These are phyloP conservation scores for Phania funesta DNA, from an alignment of 2,888 invertebrate genomes.

Conservation along the genomic window DNA sequence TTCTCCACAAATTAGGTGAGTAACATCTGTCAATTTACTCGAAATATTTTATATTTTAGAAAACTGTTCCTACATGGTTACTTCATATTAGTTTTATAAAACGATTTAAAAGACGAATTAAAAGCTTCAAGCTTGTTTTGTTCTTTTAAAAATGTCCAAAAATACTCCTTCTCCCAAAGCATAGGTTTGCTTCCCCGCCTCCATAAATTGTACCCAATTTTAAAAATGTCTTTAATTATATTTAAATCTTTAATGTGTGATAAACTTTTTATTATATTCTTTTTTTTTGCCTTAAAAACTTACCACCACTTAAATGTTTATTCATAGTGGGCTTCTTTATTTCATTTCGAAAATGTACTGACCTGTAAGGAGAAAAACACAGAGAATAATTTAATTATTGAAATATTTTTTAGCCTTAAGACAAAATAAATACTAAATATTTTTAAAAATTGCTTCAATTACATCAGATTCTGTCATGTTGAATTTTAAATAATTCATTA, in stretches of 20 bases:
- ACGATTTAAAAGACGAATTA: no score
- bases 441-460: constrained; percentile 43
- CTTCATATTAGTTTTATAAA: no score
- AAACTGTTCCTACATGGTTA: no score
- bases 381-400: constrained; percentile 35
- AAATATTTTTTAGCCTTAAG: constrained; percentile 28
- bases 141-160: no score
- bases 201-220: neutral
- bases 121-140: no score
- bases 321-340: constrained; percentile 11
- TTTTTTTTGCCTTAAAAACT: constrained; percentile 32
- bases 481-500: constrained; percentile 56
- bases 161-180: no score
- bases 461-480: constrained; percentile 44
- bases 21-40: no score
- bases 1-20: no score
- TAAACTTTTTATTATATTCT: neutral
- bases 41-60: no score
- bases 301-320: constrained; percentile 24
- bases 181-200: no score
- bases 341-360: constrained; percentile 32
- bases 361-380: constrained; percentile 55
- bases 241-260: neutral
- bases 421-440: constrained; percentile 33
- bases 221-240: neutral